Evolutionary conservation across 2,888 invertebrate species (phyloP).

Genomic region (Oasisia sp.): DNA sequence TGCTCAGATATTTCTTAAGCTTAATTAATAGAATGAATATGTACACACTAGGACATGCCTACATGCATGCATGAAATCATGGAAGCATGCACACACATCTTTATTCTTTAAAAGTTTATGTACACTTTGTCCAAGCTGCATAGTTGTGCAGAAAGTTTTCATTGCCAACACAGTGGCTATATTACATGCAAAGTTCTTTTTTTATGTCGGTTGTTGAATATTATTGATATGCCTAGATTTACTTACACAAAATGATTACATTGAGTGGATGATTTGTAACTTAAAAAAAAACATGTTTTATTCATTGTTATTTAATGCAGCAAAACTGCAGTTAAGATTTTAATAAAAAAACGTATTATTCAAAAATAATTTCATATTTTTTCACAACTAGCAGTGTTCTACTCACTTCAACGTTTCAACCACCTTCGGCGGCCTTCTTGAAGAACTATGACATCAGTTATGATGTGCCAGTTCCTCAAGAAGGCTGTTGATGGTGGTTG

Average conservation of each 20-base stretch:
- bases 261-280: background rate
- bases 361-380: too few species aligned
- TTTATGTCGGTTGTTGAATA: background rate
- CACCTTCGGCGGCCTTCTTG: too few species aligned
- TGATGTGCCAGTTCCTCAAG: too few species aligned
- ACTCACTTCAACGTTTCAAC: too few species aligned
- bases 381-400: too few species aligned
- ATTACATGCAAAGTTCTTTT: background rate
- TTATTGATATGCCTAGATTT: background rate
- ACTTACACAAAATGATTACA: background rate
- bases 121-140: background rate
- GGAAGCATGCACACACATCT: background rate
- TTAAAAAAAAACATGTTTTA: background rate
- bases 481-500: too few species aligned
- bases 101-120: background rate
- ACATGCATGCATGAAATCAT: background rate
- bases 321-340: background rate
- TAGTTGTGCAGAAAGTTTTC: conserved; percentile 27
- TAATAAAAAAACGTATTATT: background rate
- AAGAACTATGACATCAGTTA: too few species aligned
- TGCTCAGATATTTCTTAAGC: too few species aligned
- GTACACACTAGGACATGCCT: too few species aligned
- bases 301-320: background rate
- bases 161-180: background rate
- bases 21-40: too few species aligned